These are phyloP conservation scores for Heloderma charlesbogerti DNA, from an alignment of 2,113 vertebrate species.

Conservation along the genomic window DNA sequence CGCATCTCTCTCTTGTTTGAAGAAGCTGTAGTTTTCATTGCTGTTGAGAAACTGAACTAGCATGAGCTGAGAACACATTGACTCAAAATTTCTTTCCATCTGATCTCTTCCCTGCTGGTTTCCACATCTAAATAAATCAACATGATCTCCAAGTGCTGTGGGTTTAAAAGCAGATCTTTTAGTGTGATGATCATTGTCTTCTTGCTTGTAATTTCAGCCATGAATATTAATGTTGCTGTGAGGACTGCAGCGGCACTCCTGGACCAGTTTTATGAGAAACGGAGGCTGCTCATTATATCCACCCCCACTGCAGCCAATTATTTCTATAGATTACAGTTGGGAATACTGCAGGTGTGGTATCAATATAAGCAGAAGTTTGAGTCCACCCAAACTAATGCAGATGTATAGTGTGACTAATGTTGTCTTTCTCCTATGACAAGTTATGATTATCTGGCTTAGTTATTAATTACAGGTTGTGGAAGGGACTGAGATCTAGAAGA, in stretches of 20 bases:
- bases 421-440: neutral
- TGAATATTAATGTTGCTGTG: constrained; percentile 95
- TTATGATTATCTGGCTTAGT: neutral
- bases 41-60: neutral
- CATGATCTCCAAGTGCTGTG: neutral
- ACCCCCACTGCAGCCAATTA: constrained; percentile 94
- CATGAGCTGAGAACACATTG: neutral
- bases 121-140: neutral
- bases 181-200: constrained; percentile 27
- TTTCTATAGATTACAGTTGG: constrained; percentile 94
- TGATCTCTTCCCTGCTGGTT: neutral
- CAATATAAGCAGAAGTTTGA: neutral
- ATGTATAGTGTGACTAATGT: neutral
- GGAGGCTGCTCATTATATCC: constrained; percentile 93
- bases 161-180: constrained; percentile 27
- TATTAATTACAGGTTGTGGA: neutral
- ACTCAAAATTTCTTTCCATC: neutral
- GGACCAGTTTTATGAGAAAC: constrained; percentile 98
- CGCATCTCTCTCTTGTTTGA: neutral
- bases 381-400: neutral
- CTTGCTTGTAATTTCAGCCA: constrained; percentile 81
- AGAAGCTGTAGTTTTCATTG: neutral
- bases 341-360: constrained; percentile 91
- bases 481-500: neutral
- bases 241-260: constrained; percentile 90